A percentile compares a stretch with the other conserved stretches of the same genome.
phyloP scores from a whole-genome alignment of 2,113 vertebrate species.

The Clarias magur region DNA sequence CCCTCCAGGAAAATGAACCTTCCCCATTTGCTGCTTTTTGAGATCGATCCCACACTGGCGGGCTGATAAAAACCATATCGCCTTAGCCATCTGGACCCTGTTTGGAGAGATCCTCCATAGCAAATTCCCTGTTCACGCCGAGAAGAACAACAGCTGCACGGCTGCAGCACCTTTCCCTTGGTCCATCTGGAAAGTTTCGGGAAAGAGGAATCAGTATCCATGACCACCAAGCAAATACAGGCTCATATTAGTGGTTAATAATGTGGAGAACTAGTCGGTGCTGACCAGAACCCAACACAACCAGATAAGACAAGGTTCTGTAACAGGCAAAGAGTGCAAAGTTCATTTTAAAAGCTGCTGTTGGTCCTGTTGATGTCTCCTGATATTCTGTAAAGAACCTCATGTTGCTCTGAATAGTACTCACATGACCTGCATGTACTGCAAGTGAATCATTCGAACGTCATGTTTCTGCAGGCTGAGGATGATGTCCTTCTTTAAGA shows the following conservation, averaged over 20 bases:
- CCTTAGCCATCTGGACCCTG: conserved; percentile 65
- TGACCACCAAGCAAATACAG: neutral
- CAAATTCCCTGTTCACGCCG: conserved; percentile 42
- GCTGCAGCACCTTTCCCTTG: conserved; percentile 28
- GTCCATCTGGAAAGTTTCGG: conserved; percentile 11
- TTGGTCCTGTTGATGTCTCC: neutral
- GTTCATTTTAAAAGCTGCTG: conserved; percentile 27
- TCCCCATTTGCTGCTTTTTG: conserved; percentile 61
- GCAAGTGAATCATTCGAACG: conserved; percentile 16
- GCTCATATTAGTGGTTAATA: neutral
- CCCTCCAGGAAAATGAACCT: conserved; percentile 53
- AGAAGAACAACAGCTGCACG: conserved; percentile 52
- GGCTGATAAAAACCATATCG: conserved; percentile 67
- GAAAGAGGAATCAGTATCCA: conserved; percentile 24
- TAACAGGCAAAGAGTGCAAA: neutral
- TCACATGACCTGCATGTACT: neutral
- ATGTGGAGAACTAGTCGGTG: neutral
- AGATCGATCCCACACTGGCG: conserved; percentile 60
- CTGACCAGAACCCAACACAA: neutral
- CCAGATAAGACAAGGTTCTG: neutral
- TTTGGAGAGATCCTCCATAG: conserved; percentile 60
- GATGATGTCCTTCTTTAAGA: conserved; percentile 33
- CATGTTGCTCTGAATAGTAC: conserved; percentile 1
- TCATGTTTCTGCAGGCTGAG: conserved; percentile 22
- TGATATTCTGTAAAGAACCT: conserved; percentile 3